Percentiles rank a stretch among this genome's conserved stretches.
Evolutionary conservation across 2,888 invertebrate genomes (phyloP).

Genomic region (Ichneumoninae sp.): DNA sequence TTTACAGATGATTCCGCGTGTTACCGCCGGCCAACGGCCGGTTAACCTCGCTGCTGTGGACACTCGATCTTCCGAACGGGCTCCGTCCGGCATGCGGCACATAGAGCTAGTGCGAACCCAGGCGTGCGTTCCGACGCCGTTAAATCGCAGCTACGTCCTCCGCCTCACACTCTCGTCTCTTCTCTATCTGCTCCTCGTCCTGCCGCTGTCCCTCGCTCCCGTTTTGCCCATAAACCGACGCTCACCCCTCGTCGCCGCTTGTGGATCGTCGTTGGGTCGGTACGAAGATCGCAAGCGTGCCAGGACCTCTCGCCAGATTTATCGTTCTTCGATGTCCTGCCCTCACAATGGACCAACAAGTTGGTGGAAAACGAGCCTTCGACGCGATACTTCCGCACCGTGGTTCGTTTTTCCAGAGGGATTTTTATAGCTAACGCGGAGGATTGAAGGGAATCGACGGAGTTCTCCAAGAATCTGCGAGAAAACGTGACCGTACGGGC

Average conservation of each 20-base stretch:
- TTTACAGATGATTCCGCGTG: constrained; percentile 87
- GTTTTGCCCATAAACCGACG: constrained; percentile 80
- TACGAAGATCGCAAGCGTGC: constrained; percentile 58
- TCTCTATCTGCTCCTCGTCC: constrained; percentile 60
- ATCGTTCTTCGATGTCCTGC: constrained; percentile 80
- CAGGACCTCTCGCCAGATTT: constrained; percentile 75
- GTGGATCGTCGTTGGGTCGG: constrained; percentile 39
- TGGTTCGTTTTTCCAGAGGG: background rate
- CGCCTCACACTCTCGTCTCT: constrained; percentile 43
- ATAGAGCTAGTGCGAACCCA: constrained; percentile 45
- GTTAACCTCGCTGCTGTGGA: constrained; percentile 82
- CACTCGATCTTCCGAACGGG: constrained; percentile 84
- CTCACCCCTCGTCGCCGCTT: constrained; percentile 71
- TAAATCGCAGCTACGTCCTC: constrained; percentile 72
- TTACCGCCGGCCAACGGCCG: constrained; percentile 85
- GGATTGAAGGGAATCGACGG: background rate
- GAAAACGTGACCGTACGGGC: constrained; percentile 36
- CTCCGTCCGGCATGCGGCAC: constrained; percentile 57
- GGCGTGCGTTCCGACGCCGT: constrained; percentile 69
- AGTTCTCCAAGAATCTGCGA: background rate
- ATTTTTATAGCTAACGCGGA: background rate
- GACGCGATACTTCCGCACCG: constrained; percentile 52
- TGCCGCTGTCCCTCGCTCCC: constrained; percentile 63
- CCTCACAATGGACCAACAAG: constrained; percentile 83
- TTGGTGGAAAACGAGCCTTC: constrained; percentile 79